Evolutionary conservation across 2,113 vertebrate genomes (phyloP).

Genomic region (Halichoerus grypus): DNA sequence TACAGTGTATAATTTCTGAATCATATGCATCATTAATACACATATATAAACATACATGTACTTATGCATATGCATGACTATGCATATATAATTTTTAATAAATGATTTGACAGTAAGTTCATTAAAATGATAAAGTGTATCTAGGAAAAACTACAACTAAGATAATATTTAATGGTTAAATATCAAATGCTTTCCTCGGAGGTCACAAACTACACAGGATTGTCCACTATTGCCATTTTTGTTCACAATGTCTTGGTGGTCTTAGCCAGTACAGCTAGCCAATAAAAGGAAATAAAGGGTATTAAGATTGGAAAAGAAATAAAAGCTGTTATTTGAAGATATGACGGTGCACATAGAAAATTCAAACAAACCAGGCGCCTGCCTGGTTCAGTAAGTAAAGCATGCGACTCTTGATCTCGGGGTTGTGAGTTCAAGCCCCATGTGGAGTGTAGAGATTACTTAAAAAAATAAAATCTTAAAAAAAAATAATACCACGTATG

Average conservation of each 20-base stretch:
- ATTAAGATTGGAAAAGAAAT: not conserved
- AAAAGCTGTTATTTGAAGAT: not conserved
- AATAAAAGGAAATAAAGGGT: slow-evolving; percentile 5
- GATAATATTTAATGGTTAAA: not conserved
- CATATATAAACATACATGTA: not conserved
- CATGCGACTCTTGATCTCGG: not conserved
- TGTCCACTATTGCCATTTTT: not conserved
- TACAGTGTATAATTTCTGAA: not conserved
- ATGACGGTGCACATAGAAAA: not conserved
- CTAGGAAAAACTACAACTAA: not conserved
- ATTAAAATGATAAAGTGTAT: not conserved
- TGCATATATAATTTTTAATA: not conserved
- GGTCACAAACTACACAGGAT: not conserved
- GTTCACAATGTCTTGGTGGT: not conserved
- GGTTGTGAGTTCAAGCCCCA: not conserved
- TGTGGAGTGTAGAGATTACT: too few relatives aligned
- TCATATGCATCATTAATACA: not conserved
- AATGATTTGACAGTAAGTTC: slow-evolving; percentile 35
- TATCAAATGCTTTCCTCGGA: slow-evolving; percentile 15
- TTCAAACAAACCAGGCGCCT: not conserved
- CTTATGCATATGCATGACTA: not conserved
- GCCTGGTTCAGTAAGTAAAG: not conserved
- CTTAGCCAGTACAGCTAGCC: not conserved
- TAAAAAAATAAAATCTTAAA: not conserved
- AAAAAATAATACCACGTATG: not conserved